Base-by-base conservation (phyloP, 2,797 vertebrate genomes). In the Hydrolagus colliei region DNA sequence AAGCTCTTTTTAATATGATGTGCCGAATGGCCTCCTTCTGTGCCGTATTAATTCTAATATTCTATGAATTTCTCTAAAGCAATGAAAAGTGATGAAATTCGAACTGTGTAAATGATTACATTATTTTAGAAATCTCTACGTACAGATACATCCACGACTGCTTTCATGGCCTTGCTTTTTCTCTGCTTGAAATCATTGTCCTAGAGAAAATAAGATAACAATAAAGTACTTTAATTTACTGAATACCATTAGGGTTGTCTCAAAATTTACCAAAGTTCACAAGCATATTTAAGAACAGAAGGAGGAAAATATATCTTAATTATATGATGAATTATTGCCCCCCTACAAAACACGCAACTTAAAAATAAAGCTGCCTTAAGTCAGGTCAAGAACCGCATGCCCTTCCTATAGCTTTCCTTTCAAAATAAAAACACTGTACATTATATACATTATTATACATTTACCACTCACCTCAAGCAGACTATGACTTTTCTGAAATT, bases 401-500 rank as follows among this genome's bases (percentile, higher is more conserved):
- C n/a, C 63, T 65, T 35, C 13, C 61, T 16, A 59, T 35, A 76
- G 3, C 35, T 76, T 6, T 9, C 20, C 41, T 52, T 9, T 61
- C 18, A 41, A 52, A 52, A 52, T 52, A 52, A 52, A 52, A 6
- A 3, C 6, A 52, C 41, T 52, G 41, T 9, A 32, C 8, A 41
- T 59, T 9, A 32, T 13, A 41, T 59, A 52, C 18, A 62, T 41
- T 16, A 63, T 18, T 84, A 65, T 10, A 0, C 10, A 86, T 86
- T 72, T 73, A 61, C 14, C 52, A 78, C 89, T 92, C 89, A 98
- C 98, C 96, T 98, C 96, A 0, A 97, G 97, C 16, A 97, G 93
- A n/a, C 92, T 93, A 88, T 97, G 96, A 20, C 91, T 95, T 92
- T 98, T 98, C 87, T 98, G 95, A 91, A 99, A 99, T 91, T 99